Evolutionary conservation across 2,888 invertebrate species (phyloP).

Genomic region (Erannis defoliaria): DNA sequence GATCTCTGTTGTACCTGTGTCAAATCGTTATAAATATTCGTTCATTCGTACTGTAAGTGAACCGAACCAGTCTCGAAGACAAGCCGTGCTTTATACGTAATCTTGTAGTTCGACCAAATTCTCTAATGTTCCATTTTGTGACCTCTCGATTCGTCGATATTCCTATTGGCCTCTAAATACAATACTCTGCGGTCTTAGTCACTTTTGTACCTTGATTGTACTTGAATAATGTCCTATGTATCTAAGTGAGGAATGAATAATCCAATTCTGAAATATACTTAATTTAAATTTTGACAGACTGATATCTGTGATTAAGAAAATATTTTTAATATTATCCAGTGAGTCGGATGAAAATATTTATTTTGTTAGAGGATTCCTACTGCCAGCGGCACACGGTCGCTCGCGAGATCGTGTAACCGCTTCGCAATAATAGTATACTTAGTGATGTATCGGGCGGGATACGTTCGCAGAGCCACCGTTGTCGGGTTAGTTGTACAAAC

Average conservation of each 20-base stretch:
- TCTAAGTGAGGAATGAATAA: conserved; percentile 79
- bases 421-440: conserved; percentile 75
- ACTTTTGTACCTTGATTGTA: conserved; percentile 85
- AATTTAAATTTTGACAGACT: conserved; percentile 87
- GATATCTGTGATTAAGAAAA: conserved; percentile 87
- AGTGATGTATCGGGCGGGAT: conserved; percentile 64
- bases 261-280: conserved; percentile 86
- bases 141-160: conserved; percentile 71
- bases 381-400: conserved; percentile 75
- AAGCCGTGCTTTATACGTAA: conserved; percentile 72
- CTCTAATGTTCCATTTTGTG: conserved; percentile 68
- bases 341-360: conserved; percentile 85
- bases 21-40: conserved; percentile 76
- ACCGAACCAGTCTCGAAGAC: conserved; percentile 72
- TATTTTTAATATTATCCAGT: conserved; percentile 87
- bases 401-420: conserved; percentile 69
- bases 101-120: conserved; percentile 77
- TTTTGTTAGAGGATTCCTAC: conserved; percentile 84
- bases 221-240: conserved; percentile 80
- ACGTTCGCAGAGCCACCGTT: conserved; percentile 58
- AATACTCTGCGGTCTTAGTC: conserved; percentile 85
- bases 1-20: conserved; percentile 87
- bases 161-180: conserved; percentile 70
- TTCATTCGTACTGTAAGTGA: conserved; percentile 79
- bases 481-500: conserved; percentile 64